Base-by-base conservation (phyloP, 1,140 invertebrate species). In the Drosophila bocki region DNA sequence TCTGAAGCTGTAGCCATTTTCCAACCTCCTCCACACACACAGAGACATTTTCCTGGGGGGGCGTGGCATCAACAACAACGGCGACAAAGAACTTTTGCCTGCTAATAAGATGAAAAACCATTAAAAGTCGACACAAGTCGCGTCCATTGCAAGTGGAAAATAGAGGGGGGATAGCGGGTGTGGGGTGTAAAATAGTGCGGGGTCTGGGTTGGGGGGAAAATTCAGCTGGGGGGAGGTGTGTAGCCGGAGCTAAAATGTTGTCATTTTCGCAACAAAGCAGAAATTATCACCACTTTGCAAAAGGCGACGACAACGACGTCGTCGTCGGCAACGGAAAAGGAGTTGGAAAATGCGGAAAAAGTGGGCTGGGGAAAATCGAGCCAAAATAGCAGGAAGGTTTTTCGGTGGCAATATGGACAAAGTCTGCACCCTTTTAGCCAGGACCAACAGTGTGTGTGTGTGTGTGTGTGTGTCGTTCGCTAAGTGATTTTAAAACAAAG, bases 271-370 rank as follows among this genome's bases (percentile, higher is more conserved):
- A 88, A 88, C 84, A 88, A 90, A 88, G 87, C 81, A 77, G 87
- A 91, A 91, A 91, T 91, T 91, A 91, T 87, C 87, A 91, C 87
- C 83, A 91, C 87, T 91, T 91, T 91, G 87, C 72, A 88, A 91
- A 81, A 87, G 87, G 80, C 78, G 68, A 83, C 69, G 78, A 72
- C 78, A 75, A 67, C 63, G 63, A 58, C 62, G 50, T 62, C 58
- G 61, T 65, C 41, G 35, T 39, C 63, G 37, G 26, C 54, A 17
- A 35, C 56, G 74, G 47, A 53, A 68, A 75, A 75, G 71, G 62
- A 67, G 67, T 54, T 54, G 67, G 35, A 54, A 68, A 70, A 70
- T 68, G 62, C 37, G 58, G 41, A 65, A 65, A 60, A 65, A 29
- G 62, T 29, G 17, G 57, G 35, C 19, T 35, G 47, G 48, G 29